Evolutionary conservation across 37 sponge, comb jelly and placozoan genomes (phyloP).

Genomic region (Cladorhizidae sp.): DNA sequence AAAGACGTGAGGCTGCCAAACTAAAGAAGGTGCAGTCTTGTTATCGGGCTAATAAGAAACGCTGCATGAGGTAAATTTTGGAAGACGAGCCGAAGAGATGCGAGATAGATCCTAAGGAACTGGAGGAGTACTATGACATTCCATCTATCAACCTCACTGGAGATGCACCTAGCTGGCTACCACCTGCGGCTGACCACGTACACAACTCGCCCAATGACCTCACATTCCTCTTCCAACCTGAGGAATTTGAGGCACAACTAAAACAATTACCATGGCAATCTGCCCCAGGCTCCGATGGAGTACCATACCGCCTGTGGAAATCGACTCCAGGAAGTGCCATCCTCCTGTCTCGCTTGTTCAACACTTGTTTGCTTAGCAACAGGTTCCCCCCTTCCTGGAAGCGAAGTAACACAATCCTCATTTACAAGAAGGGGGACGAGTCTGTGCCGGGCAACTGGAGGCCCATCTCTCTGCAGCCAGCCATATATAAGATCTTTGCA

Average conservation of each 20-base stretch:
- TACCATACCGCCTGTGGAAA: slow-evolving; percentile 39
- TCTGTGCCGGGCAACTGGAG: slow-evolving; percentile 26
- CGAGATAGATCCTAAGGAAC: background rate
- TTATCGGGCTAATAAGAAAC: slow-evolving; percentile 17
- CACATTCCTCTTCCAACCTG: background rate
- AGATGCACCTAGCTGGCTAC: background rate
- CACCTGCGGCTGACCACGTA: background rate
- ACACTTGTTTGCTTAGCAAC: slow-evolving; percentile 5
- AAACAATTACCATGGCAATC: slow-evolving; percentile 19
- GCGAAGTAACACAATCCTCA: slow-evolving; percentile 31
- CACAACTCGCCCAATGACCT: background rate
- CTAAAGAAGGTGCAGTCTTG: slow-evolving; percentile 3
- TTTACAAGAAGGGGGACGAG: slow-evolving; percentile 45
- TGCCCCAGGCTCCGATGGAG: slow-evolving; percentile 34
- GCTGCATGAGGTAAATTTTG: background rate
- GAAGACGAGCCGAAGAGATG: background rate
- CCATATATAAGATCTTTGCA: slow-evolving; percentile 47
- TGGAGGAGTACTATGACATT: background rate
- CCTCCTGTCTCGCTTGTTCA: slow-evolving; percentile 10
- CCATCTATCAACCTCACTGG: background rate
- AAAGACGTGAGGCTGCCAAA: background rate
- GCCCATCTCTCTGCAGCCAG: slow-evolving; percentile 40
- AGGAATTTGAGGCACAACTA: slow-evolving; percentile 29
- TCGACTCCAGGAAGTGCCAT: background rate
- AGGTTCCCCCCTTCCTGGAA: slow-evolving; percentile 42